These are phyloP conservation scores for Crotalus viridis DNA, from an alignment of 2,113 vertebrate genomes.

Conservation along the genomic window DNA sequence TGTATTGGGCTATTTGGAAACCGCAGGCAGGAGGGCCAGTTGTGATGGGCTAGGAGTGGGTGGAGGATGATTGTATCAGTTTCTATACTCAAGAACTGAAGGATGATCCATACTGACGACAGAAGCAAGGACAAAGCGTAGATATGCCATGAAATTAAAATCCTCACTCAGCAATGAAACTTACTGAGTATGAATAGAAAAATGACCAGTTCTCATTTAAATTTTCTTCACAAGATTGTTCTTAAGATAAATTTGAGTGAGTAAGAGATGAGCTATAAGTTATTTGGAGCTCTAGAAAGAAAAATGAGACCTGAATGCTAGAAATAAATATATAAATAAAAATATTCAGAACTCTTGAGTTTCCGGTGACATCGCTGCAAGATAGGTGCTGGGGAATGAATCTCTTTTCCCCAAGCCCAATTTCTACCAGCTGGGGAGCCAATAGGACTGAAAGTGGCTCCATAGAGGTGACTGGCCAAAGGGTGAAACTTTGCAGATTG, in stretches of 20 bases:
- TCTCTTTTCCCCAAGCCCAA: no score
- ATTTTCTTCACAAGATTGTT: neutral
- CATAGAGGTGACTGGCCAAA: no score
- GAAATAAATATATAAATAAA: neutral
- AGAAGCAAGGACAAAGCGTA: neutral
- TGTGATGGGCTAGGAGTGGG: neutral
- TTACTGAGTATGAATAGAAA: neutral
- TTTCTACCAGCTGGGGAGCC: no score
- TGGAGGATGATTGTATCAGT: neutral
- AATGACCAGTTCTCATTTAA: neutral
- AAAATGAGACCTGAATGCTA: neutral
- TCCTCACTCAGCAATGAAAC: neutral
- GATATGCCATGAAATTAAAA: neutral
- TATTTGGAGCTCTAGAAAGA: neutral
- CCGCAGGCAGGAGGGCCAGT: neutral
- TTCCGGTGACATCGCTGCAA: no score
- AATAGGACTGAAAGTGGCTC: no score
- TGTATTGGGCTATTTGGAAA: neutral
- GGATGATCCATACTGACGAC: neutral
- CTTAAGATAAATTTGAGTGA: neutral
- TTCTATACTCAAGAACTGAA: neutral
- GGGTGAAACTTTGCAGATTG: no score
- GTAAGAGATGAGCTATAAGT: neutral
- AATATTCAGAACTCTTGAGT: neutral
- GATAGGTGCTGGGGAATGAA: no score